Evolutionary conservation across 2,888 invertebrate genomes (phyloP), one percentile per base, ranked within the genome.

Genomic region (Plebejus anna): DNA sequence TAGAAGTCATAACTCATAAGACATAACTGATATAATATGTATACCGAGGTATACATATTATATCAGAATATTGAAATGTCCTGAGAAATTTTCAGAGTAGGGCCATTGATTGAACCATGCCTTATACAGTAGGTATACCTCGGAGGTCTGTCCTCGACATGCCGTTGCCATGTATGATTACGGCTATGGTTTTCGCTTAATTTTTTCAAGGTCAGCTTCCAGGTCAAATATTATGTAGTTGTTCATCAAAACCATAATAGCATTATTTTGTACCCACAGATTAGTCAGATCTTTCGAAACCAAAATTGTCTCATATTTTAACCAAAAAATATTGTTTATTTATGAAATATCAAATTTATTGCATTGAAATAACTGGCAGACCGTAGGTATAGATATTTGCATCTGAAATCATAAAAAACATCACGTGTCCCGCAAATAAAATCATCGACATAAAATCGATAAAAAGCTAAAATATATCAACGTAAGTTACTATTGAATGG

Each of bases 381-480:
- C 22, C 22, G 22, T 22, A 22, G 13, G 16, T 9, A 59, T 61
- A 28, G 61, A 61, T 61, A 28, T 61, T 28, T 1, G 32, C 32
- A 13, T 66, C 16, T 66, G 32, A 5, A 32, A 16, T 32, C 61
- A 66, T 66, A 66, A 66, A 66, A 66, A 2, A 32, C 16, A 66
- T 32, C 66, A 72, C 22, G 47, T 22, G 28, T 11, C 13, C 42
- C 7, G 42, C 72, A 13, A 72, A 72, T 72, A 72, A 47, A 73
- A 72, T 61, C 28, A 61, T 61, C 61, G 61, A 61, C 61, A 61
- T 42, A 72, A 73, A 73, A 73, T 55, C 51, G 73, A 55, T 55
- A 73, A 72, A 72, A 73, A 73, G 73, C 73, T 55, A 32, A 28
- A 55, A 72, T 72, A 73, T 72, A 51, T 55, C 73, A 55, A 73